Evolutionary conservation across 2,113 vertebrate species (phyloP).

Genomic region (Siphamia tubifer): DNA sequence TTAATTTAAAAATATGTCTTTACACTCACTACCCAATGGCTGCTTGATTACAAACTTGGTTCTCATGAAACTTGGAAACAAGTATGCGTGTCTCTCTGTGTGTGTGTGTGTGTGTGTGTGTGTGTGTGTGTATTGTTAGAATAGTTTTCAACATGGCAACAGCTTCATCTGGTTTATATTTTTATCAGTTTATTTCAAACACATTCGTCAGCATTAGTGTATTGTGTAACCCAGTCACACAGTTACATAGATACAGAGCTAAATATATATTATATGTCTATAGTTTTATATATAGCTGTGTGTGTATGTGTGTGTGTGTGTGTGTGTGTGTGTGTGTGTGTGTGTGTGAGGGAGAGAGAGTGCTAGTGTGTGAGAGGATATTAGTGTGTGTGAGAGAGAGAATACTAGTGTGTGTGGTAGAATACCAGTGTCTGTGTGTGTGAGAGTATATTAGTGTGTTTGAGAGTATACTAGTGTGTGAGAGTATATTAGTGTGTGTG

Average conservation of each 20-base stretch:
- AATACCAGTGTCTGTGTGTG: too few species aligned
- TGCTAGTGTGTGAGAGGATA: neutral
- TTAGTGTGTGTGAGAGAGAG: too few species aligned
- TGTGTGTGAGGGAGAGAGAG: too few species aligned
- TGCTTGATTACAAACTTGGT: too few species aligned
- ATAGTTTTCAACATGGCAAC: constrained; percentile 20
- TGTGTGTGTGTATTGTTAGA: neutral
- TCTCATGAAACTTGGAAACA: too few species aligned
- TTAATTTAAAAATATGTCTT: too few species aligned
- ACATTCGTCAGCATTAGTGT: constrained; percentile 10
- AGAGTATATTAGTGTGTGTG: too few species aligned
- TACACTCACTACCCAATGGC: too few species aligned
- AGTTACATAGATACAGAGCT: constrained; percentile 36
- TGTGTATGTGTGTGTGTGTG: neutral
- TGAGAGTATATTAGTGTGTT: too few species aligned
- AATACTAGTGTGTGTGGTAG: too few species aligned
- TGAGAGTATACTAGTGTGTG: too few species aligned
- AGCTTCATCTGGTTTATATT: constrained; percentile 39
- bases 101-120: too few species aligned
- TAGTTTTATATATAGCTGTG: neutral
- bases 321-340: neutral
- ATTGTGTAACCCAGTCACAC: neutral
- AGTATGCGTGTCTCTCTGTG: neutral
- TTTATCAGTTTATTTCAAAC: constrained; percentile 41
- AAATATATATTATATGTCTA: constrained; percentile 22